Evolutionary conservation across 2,888 invertebrate species (phyloP), one percentile per base, ranked within the genome.

Genomic region (Nesidiocoris tenuis): DNA sequence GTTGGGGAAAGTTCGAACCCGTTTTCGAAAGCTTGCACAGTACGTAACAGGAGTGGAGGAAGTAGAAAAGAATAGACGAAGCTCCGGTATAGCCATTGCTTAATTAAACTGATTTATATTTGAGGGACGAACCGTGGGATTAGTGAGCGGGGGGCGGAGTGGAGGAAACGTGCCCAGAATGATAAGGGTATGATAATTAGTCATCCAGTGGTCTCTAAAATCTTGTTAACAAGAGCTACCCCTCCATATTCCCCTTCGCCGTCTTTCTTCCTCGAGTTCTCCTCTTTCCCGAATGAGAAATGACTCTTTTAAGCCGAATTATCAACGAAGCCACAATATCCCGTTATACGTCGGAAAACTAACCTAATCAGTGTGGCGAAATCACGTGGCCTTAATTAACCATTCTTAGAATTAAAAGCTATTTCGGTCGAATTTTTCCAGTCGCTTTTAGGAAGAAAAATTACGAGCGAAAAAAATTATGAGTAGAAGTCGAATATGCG

Each of bases 191-290:
- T 74, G 64, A 65, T 74, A 74, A 65, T 74, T 74, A 65, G 74
- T 74, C 74, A 65, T 64, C 74, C 74, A 74, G 74, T 74, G 74
- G 74, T 74, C 72, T 72, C 39, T 72, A 72, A 72, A 72, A 72
- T 23, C 72, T 72, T 72, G 72, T 72, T 72, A 72, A 72, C 70
- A 70, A 59, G 25, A 70, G 59, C 70, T 21, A 19, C 63, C 16
- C 63, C 21, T 16, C 18, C 18, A 39, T 39, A 39, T 39, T 39
- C 70, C 59, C 57, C 59, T 5, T 24, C 59, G 22, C 22, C 5
- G 39, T 39, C 39, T 12, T 39, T 39, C 39, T 39, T 39, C 12
- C 12, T 12, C 39, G 12, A 7, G 12, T 12, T 59, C 54, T 70
- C 24, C 54, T 24, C 59, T 16, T 12, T n/a, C 57, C 59, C 55